Evolutionary conservation across 1,140 invertebrate species (phyloP).

Genomic region (Alviniconcha marisindica): DNA sequence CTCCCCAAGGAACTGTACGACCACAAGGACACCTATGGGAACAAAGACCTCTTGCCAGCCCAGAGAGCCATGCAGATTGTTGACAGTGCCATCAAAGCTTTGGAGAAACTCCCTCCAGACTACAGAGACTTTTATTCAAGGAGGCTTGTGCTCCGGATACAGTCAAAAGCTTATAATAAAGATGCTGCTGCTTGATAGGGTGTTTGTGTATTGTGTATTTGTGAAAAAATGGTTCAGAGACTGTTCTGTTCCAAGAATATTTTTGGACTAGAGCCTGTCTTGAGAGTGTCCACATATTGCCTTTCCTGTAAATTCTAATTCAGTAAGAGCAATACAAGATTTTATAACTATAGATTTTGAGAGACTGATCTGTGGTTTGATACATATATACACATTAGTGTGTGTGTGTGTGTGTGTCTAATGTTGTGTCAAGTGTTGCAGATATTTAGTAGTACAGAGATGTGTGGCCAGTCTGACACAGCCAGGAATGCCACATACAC

Average conservation of each 20-base stretch:
- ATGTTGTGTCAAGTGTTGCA: too few relatives aligned
- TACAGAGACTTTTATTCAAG: constrained; percentile 79
- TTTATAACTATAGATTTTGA: too few relatives aligned
- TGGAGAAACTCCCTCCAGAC: constrained; percentile 77
- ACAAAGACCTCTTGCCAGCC: constrained; percentile 78
- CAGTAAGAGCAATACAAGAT: too few relatives aligned
- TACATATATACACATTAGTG: not conserved
- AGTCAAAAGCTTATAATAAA: constrained; percentile 56
- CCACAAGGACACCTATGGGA: constrained; percentile 80
- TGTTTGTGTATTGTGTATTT: not conserved
- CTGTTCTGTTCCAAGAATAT: too few relatives aligned
- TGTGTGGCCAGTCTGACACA: too few relatives aligned
- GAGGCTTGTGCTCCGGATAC: constrained; percentile 73
- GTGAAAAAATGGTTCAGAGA: not conserved
- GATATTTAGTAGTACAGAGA: too few relatives aligned
- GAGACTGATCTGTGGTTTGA: too few relatives aligned
- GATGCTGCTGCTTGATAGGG: not conserved
- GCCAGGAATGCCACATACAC: too few relatives aligned
- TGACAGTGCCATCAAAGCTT: constrained; percentile 76
- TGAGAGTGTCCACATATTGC: too few relatives aligned
- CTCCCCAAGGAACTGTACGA: constrained; percentile 77
- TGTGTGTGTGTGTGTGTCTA: not conserved
- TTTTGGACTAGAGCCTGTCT: too few relatives aligned
- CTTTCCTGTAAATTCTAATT: too few relatives aligned
- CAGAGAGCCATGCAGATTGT: constrained; percentile 76